Percentiles rank a stretch among this genome's conserved stretches.
These are phyloP conservation scores for Alligator sinensis DNA, from an alignment of 2,113 vertebrate genomes.

Conservation along the genomic window DNA sequence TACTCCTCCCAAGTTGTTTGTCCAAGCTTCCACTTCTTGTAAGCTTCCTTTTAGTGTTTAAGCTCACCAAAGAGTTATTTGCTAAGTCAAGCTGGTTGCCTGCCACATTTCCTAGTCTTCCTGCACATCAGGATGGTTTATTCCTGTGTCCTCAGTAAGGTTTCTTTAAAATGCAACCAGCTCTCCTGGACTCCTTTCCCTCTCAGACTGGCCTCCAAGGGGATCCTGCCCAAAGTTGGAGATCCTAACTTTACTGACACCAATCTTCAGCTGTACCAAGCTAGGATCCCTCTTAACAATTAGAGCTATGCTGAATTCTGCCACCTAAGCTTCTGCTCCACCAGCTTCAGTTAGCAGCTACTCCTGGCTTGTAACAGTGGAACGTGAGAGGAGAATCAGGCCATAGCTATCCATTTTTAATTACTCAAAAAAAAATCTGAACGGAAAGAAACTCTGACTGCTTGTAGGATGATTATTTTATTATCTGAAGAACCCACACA, in stretches of 20 bases:
- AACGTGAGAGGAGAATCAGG: not conserved
- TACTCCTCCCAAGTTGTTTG: no score
- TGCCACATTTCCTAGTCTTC: no score
- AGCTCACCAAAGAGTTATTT: no score
- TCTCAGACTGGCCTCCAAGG: no score
- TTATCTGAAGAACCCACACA: not conserved
- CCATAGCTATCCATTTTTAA: not conserved
- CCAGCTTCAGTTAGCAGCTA: not conserved
- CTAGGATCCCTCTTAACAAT: not conserved
- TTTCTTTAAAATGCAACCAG: no score
- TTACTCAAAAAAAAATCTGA: not conserved
- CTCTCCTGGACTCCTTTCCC: no score
- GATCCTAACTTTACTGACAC: not conserved
- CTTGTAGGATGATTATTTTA: not conserved
- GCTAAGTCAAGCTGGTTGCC: no score
- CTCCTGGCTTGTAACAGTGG: not conserved
- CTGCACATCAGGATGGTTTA: no score
- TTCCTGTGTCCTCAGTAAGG: no score
- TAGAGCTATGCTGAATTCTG: not conserved
- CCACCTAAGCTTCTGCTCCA: not conserved
- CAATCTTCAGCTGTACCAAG: not conserved
- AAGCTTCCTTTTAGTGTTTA: no score
- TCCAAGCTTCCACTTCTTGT: no score
- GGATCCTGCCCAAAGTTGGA: no score
- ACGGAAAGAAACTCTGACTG: not conserved